These are phyloP conservation scores for Theretra japonica DNA, from an alignment of 2,888 invertebrate genomes.

Conservation along the genomic window DNA sequence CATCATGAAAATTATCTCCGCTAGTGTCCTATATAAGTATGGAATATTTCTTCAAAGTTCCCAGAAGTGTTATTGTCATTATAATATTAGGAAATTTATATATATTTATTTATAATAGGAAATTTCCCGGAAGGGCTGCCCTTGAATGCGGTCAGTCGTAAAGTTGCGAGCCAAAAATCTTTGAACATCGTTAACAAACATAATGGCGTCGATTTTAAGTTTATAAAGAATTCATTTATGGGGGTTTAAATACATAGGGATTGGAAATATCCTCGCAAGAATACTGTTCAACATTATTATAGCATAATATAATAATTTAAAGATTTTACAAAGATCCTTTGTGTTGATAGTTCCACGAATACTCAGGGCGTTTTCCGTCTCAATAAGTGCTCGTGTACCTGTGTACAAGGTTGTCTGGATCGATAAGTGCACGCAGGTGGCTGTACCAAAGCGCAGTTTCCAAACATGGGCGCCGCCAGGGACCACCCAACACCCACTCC, in stretches of 20 bases:
- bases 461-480: neutral
- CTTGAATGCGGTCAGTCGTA: neutral
- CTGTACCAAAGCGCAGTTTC: neutral
- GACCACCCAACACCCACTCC: neutral
- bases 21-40: too few relatives aligned
- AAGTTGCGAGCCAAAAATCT: too few relatives aligned
- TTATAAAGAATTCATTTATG: too few relatives aligned
- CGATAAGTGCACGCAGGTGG: conserved; percentile 1
- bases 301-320: too few relatives aligned
- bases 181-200: too few relatives aligned
- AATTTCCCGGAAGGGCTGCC: neutral
- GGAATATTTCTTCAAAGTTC: neutral
- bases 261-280: too few relatives aligned
- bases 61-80: neutral
- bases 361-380: neutral
- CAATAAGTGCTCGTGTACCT: neutral
- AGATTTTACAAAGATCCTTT: neutral
- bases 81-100: too few relatives aligned
- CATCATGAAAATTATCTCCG: too few relatives aligned
- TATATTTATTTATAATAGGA: too few relatives aligned
- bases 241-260: too few relatives aligned
- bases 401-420: neutral
- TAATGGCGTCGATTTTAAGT: too few relatives aligned
- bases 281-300: too few relatives aligned
- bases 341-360: neutral